Conservation (phyloP, 2,888 invertebrate species). For the Trisateles emortualis region DNA sequence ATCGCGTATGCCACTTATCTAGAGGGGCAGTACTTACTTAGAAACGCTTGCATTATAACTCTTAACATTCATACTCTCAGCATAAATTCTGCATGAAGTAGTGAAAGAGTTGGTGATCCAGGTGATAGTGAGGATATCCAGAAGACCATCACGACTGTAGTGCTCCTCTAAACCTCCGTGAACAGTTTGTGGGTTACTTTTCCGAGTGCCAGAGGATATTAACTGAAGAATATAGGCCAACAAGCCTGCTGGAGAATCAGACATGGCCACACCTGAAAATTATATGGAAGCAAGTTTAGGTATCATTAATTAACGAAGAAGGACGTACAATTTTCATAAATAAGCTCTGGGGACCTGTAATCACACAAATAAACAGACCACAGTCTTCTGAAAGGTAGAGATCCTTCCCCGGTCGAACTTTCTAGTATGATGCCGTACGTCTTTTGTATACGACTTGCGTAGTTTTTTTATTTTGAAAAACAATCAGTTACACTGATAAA, state of each 20-base stretch:
- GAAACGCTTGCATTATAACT: constrained; percentile 36
- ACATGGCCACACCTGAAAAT: constrained; percentile 86
- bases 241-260: constrained; percentile 91
- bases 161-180: constrained; percentile 88
- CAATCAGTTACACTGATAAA: no score
- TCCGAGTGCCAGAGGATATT: constrained; percentile 90
- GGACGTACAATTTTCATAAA: no score
- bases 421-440: no score
- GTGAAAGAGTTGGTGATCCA: constrained; percentile 91
- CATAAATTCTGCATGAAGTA: constrained; percentile 87
- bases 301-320: background rate
- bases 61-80: constrained; percentile 80
- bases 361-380: no score
- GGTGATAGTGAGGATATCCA: constrained; percentile 89
- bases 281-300: background rate
- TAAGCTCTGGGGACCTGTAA: no score
- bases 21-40: background rate
- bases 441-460: no score
- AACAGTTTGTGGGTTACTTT: constrained; percentile 22
- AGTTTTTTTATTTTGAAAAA: no score
- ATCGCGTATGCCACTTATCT: no score
- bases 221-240: constrained; percentile 93
- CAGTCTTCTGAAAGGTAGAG: no score
- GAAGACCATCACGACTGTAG: constrained; percentile 88
- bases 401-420: no score